phyloP scores from a whole-genome alignment of 2,113 vertebrate species.

The Labrus mixtus region DNA sequence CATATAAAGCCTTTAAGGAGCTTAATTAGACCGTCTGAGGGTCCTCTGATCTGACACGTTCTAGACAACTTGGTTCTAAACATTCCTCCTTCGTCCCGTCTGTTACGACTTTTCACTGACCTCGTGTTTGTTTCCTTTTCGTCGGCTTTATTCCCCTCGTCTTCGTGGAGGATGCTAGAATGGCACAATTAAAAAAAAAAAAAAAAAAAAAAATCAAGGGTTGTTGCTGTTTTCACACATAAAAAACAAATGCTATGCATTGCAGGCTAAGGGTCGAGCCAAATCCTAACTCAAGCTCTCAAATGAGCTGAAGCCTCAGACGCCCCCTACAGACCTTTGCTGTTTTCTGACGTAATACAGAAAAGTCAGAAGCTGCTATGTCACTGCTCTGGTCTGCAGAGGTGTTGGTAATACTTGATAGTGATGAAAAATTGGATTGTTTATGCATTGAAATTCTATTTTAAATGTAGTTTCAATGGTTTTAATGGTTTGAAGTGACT shows the following conservation, averaged over 20 bases:
- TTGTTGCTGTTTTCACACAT: conserved; percentile 57
- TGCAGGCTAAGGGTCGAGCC: conserved; percentile 83
- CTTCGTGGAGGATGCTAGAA: conserved; percentile 85
- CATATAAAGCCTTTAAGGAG: no score
- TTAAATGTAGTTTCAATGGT: conserved; percentile 75
- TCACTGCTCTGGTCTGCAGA: conserved; percentile 85
- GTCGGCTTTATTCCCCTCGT: conserved; percentile 50
- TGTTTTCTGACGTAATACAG: conserved; percentile 88
- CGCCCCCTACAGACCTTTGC: conserved; percentile 81
- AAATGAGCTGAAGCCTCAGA: conserved; percentile 57
- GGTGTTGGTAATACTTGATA: conserved; percentile 81
- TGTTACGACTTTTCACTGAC: conserved; percentile 24
- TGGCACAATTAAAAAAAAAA: conserved; percentile 76
- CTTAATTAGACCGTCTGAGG: conserved; percentile 17
- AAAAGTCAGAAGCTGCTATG: conserved; percentile 88
- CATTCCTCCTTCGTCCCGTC: conserved; percentile 57
- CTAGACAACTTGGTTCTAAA: conserved; percentile 24
- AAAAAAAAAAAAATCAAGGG: conserved; percentile 32
- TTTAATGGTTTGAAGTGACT: conserved; percentile 64
- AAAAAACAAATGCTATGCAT: conserved; percentile 83
- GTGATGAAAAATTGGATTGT: conserved; percentile 44
- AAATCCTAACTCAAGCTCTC: conserved; percentile 75
- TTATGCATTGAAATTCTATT: conserved; percentile 78
- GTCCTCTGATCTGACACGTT: neutral
- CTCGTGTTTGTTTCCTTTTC: conserved; percentile 24